Percentiles rank a stretch among this genome's conserved stretches.
Evolutionary conservation across 2,113 vertebrate genomes (phyloP).

Genomic region (Solea solea): DNA sequence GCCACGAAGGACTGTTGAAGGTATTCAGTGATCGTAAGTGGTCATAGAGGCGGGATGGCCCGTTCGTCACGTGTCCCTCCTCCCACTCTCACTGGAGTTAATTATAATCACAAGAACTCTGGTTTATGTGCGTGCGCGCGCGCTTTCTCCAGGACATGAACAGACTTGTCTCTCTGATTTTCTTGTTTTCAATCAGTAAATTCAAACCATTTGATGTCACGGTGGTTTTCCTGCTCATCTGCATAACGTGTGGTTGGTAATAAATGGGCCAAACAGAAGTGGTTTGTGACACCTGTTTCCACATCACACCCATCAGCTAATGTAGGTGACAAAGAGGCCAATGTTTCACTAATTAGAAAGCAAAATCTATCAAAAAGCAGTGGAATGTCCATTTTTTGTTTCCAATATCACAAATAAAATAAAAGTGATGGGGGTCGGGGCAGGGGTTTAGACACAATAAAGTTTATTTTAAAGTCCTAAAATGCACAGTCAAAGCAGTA

Average conservation of each 20-base stretch:
- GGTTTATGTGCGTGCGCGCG: neutral
- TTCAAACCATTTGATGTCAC: neutral
- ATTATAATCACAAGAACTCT: slow-evolving; percentile 29
- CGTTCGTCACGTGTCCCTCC: slow-evolving; percentile 2
- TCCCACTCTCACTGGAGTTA: slow-evolving; percentile 20
- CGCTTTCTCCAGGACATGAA: slow-evolving; percentile 8
- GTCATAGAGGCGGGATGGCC: neutral
- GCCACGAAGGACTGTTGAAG: neutral
- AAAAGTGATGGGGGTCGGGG: too few relatives aligned
- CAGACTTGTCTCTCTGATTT: slow-evolving; percentile 31
- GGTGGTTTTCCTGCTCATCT: neutral
- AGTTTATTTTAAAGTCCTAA: too few relatives aligned
- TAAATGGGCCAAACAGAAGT: too few relatives aligned
- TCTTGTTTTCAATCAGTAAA: neutral
- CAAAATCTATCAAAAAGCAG: too few relatives aligned
- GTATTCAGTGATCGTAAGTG: neutral
- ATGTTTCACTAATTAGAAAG: too few relatives aligned
- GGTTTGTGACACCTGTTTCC: neutral
- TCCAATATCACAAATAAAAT: too few relatives aligned
- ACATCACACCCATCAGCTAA: neutral
- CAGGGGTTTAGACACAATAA: too few relatives aligned
- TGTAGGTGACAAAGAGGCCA: too few relatives aligned
- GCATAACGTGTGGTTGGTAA: neutral
- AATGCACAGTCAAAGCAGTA: too few relatives aligned
- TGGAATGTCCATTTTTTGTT: too few relatives aligned